Evolutionary conservation across 2,888 invertebrate species (phyloP).

Genomic region (Sympetrum striolatum): DNA sequence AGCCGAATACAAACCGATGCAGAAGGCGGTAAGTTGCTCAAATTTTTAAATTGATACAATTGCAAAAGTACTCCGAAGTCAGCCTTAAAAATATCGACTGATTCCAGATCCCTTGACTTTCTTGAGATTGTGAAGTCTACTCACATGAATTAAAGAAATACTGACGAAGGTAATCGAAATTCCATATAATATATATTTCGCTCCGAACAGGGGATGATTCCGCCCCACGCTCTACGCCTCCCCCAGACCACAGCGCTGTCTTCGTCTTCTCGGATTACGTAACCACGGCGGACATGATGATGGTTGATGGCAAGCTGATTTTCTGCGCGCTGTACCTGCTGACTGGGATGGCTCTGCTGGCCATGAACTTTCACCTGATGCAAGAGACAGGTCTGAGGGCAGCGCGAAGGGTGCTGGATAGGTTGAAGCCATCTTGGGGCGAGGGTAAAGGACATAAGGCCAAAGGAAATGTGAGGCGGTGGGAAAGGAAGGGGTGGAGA

Average conservation of each 20-base stretch:
- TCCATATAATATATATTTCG: neutral
- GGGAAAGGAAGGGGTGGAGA: conserved; percentile 10
- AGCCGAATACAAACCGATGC: neutral
- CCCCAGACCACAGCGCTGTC: neutral
- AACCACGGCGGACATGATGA: conserved; percentile 33
- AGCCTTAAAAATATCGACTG: too few species aligned
- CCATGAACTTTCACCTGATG: conserved; percentile 52
- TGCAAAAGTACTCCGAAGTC: too few species aligned
- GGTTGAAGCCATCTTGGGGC: conserved; percentile 13
- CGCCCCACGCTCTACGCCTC: neutral
- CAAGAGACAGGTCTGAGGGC: conserved; percentile 51
- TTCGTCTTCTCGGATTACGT: conserved; percentile 23
- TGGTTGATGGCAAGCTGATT: conserved; percentile 50
- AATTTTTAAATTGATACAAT: too few species aligned
- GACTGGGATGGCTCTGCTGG: conserved; percentile 52
- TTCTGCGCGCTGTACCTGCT: conserved; percentile 52
- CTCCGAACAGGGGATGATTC: neutral
- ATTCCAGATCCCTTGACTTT: too few species aligned
- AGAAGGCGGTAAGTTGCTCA: neutral
- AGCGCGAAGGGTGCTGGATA: conserved; percentile 5
- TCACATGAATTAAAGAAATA: too few species aligned
- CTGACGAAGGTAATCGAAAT: too few species aligned
- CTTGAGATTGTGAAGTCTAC: too few species aligned
- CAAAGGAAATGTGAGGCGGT: neutral
- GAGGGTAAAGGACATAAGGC: neutral